Base-by-base conservation (phyloP, 2,113 vertebrate genomes). In the Lepus americanus region DNA sequence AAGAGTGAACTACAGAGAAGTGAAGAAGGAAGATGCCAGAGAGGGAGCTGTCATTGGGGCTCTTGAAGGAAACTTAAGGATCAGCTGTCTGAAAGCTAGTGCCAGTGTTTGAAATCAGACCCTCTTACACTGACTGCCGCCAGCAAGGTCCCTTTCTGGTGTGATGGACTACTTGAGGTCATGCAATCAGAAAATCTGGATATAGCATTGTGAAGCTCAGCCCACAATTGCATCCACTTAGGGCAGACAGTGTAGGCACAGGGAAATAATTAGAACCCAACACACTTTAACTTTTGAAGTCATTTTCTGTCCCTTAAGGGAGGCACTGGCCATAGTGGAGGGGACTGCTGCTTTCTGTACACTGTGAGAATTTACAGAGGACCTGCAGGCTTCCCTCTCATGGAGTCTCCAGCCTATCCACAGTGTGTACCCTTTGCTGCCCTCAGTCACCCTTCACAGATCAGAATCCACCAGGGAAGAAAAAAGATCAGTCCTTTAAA, bases 101-200 rank as follows among this genome's bases (percentile, higher is more conserved):
- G 3, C 22, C 10, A 89, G 31, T 25, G 36, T 22, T n/a, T 73
- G 63, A 13, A 1, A 44, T n/a, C 9, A 31, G 31, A 31, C 49
- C 22, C 9, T 25, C 2, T 74, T 81, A 27, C 6, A 5, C 36
- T 69, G 36, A 9, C n/a, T 27, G 9, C 9, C n/a, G 55, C 22
- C 12, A 1, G 36, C 44, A 6, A 49, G 36, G 13, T 9, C 23
- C 33, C 17, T 36, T 73, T 81, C 39, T 69, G 12, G 22, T 44
- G 16, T 8, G 17, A 87, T 20, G 14, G 22, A 29, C n/a, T 64
- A 31, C 3, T 19, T n/a, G 73, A 59, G 87, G 67, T 92, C 0
- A 39, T 84, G 82, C 87, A 91, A 92, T 53, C 78, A 94, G 70
- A 88, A 96, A 95, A 79, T 64, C 90, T n/a, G 94, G 61, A 33